Conservation (phyloP, 2,888 invertebrate genomes). For the Aelia acuminata region DNA sequence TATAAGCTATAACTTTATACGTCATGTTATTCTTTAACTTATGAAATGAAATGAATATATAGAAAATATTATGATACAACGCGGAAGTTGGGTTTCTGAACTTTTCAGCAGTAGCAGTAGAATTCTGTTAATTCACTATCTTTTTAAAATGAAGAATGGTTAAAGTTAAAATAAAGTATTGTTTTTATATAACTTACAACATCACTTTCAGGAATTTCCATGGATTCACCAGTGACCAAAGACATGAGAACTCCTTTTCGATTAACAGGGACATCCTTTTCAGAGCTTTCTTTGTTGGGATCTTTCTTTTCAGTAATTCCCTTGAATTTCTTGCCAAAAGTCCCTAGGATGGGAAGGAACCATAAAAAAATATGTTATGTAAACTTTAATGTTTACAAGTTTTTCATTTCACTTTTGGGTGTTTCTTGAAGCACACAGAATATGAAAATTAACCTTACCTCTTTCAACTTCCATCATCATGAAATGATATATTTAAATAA, state of each 20-base stretch:
- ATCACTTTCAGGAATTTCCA: constrained; percentile 89
- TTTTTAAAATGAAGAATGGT: not conserved
- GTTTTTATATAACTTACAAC: constrained; percentile 74
- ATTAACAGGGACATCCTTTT: constrained; percentile 75
- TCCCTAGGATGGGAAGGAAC: not conserved
- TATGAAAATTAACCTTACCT: not conserved
- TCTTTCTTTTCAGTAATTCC: constrained; percentile 61
- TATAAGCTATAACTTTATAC: too few species aligned
- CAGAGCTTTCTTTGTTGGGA: constrained; percentile 57
- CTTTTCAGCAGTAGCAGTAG: not conserved
- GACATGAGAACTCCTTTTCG: constrained; percentile 87
- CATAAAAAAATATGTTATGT: not conserved
- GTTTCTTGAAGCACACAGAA: not conserved
- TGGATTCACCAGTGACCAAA: constrained; percentile 84
- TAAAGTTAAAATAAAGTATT: not conserved
- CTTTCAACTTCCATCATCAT: constrained; percentile 50
- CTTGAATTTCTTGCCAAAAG: constrained; percentile 57
- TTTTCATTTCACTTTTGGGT: too few species aligned
- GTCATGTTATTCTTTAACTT: too few species aligned
- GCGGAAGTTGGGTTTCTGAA: not conserved
- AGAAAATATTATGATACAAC: not conserved
- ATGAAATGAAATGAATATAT: not conserved
- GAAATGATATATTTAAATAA: not conserved
- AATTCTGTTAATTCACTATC: not conserved
- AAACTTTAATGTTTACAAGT: not conserved